phyloP scores from a whole-genome alignment of 1,140 invertebrate genomes.

The Diachasma alloeum region DNA sequence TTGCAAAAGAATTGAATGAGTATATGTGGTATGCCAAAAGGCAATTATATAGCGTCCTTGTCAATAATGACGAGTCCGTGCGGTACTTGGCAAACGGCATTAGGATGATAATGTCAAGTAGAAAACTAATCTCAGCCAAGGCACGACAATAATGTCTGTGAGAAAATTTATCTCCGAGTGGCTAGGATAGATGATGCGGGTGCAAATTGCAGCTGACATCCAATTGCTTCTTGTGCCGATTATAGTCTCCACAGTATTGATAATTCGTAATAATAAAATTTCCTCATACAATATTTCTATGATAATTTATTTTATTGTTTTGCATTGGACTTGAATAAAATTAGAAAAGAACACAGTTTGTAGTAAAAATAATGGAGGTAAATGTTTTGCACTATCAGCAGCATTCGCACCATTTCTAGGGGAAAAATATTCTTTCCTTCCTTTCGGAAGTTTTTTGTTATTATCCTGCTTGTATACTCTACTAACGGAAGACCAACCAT shows the following conservation, averaged over 20 bases:
- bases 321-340: neutral
- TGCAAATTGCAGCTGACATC: slow-evolving; percentile 31
- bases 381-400: too few relatives aligned
- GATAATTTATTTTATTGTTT: too few relatives aligned
- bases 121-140: slow-evolving; percentile 38
- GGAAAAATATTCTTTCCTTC: too few relatives aligned
- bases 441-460: too few relatives aligned
- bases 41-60: slow-evolving; percentile 43
- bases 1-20: neutral
- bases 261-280: neutral
- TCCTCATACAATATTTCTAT: neutral
- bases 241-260: slow-evolving; percentile 26
- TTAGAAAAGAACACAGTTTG: too few relatives aligned
- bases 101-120: slow-evolving; percentile 37
- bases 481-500: too few relatives aligned
- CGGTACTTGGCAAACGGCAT: neutral
- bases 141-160: slow-evolving; percentile 28
- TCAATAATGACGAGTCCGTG: slow-evolving; percentile 37
- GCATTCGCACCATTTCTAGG: too few relatives aligned
- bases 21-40: slow-evolving; percentile 2
- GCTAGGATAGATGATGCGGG: slow-evolving; percentile 29
- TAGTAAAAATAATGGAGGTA: too few relatives aligned
- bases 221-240: slow-evolving; percentile 46
- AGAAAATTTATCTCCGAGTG: slow-evolving; percentile 39
- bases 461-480: too few relatives aligned